Evolutionary conservation across 2,797 vertebrate species (phyloP), one percentile per base, ranked within the genome.

Genomic region (Lithobates sylvaticus): DNA sequence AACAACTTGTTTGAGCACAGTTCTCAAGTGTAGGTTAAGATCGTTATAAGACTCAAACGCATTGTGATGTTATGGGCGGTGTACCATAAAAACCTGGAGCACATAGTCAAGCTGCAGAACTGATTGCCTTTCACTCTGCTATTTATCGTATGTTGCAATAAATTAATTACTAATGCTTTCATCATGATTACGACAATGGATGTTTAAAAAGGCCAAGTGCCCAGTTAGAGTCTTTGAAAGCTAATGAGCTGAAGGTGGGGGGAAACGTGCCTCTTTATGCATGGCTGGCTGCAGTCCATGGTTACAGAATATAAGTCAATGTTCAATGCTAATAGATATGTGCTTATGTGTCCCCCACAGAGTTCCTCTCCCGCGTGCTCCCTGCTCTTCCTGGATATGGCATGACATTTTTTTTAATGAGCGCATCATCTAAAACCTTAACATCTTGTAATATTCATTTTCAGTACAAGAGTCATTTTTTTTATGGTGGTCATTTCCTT

Each of bases 161-260:
- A 36, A 84, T 76, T 58, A 21, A 76, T 84, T 84, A 76, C 27
- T 77, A 42, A 65, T 70, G 47, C 67, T 77, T 84, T 77, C 73
- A 68, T 77, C 73, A 74, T 70, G 42, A 54, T 77, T 76, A 67
- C 65, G n/a, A 77, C 69, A 73, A 81, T 39, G 18, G 67, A 23
- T 81, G 78, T 81, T 81, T 81, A 71, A 69, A 77, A 69, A 84
- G 65, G 74, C 82, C 47, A 65, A 76, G 68, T 84, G 82, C 74
- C 74, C 74, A 54, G 82, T 69, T 54, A 76, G 76, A 69, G 64
- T 70, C 74, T 77, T 83, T 83, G 64, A 76, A 83, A 83, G 67
- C 64, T 76, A 76, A 83, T 65, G 81, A 76, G 73, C 32, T 26
- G 39, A 77, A 69, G 44, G 34, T 27, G 3, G 12, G 65, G 50